Percentiles rank a stretch among this genome's conserved stretches.
phyloP scores from a whole-genome alignment of 1,140 invertebrate genomes.

The Trachelipus rathkii region DNA sequence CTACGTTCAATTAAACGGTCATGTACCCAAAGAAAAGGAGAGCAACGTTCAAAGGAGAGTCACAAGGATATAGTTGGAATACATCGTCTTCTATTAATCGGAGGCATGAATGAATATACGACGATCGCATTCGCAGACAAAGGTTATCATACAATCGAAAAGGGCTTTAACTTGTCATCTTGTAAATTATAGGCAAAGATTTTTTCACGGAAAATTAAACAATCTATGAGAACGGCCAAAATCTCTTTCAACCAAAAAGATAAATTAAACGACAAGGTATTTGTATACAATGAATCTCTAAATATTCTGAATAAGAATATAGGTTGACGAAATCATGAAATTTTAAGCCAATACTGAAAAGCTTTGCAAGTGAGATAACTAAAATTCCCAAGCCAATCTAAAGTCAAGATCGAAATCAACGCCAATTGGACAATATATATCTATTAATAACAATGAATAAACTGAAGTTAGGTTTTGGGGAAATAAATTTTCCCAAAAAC shows the following conservation, averaged over 20 bases:
- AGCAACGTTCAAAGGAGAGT: background rate
- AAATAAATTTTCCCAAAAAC: no score
- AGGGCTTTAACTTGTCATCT: background rate
- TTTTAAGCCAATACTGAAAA: conserved; percentile 1
- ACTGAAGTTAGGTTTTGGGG: no score
- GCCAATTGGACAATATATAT: background rate
- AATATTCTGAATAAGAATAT: background rate
- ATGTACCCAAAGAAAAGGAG: background rate
- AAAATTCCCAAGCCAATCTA: background rate
- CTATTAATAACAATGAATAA: background rate
- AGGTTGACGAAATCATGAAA: background rate
- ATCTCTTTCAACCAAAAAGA: background rate
- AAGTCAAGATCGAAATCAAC: conserved; percentile 1
- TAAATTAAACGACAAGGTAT: background rate
- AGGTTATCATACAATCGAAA: conserved; percentile 2
- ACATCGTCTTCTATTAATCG: background rate
- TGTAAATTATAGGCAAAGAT: background rate
- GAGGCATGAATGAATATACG: background rate
- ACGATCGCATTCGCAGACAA: background rate
- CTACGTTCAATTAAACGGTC: background rate
- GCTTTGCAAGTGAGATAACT: background rate
- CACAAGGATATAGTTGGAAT: background rate
- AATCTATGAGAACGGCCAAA: background rate
- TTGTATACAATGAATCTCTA: background rate
- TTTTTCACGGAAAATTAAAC: background rate